Evolutionary conservation across 1,140 invertebrate genomes (phyloP).

Genomic region (Diorhabda elongata): DNA sequence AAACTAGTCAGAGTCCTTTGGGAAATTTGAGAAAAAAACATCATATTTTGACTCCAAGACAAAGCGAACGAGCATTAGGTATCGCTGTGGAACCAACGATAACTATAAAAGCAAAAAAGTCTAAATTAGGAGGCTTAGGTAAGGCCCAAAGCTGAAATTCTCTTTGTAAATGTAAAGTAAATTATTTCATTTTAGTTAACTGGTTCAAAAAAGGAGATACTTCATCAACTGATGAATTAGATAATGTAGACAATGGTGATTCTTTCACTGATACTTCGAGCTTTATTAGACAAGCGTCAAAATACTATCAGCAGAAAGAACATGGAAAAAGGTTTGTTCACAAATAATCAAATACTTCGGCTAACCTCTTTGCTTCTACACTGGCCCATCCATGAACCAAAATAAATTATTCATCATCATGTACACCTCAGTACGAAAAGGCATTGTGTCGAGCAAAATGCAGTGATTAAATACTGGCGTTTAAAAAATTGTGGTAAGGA

Average conservation of each 20-base stretch:
- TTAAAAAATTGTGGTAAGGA: too few species aligned
- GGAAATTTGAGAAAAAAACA: slow-evolving; percentile 70
- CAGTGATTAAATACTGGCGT: too few species aligned
- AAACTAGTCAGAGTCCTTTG: slow-evolving; percentile 70
- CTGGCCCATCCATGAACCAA: too few species aligned
- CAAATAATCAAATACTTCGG: too few species aligned
- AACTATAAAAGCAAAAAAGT: slow-evolving; percentile 49
- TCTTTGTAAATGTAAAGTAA: slow-evolving; percentile 3
- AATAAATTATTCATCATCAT: too few species aligned
- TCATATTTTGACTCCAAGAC: slow-evolving; percentile 72
- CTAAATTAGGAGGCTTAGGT: slow-evolving; percentile 63
- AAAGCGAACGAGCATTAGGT: slow-evolving; percentile 69
- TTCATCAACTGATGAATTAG: slow-evolving; percentile 48
- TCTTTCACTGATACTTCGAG: slow-evolving; percentile 54
- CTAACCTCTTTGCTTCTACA: too few species aligned
- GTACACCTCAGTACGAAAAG: too few species aligned
- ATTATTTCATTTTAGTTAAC: slow-evolving; percentile 53
- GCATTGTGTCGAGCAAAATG: too few species aligned
- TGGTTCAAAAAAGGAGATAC: slow-evolving; percentile 62
- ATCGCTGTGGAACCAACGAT: slow-evolving; percentile 45
- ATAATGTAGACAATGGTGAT: slow-evolving; percentile 58
- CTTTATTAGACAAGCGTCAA: slow-evolving; percentile 49
- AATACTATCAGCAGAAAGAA: slow-evolving; percentile 35
- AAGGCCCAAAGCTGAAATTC: slow-evolving; percentile 24
- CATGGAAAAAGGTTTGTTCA: slow-evolving; percentile 31